A percentile compares a stretch with the other conserved stretches of the same genome.
phyloP scores from a whole-genome alignment of 2,797 vertebrate genomes.

The Anguilla marmorata region DNA sequence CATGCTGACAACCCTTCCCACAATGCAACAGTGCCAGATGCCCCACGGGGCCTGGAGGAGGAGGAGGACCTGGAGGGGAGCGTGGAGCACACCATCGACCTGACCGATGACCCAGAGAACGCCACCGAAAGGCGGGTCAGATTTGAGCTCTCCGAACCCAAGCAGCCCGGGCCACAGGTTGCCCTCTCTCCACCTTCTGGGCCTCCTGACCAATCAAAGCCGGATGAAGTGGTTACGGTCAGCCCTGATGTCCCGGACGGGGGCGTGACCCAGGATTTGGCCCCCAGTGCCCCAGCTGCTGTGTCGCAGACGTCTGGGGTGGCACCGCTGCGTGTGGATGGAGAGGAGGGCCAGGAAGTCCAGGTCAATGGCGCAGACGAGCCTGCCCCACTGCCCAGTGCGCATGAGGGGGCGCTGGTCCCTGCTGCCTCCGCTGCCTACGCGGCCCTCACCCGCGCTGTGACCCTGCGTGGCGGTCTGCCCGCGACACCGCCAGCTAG shows the following conservation, averaged over 20 bases:
- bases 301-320: neutral
- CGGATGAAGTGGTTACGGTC: neutral
- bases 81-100: neutral
- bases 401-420: neutral
- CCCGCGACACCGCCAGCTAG: neutral
- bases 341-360: neutral
- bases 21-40: neutral
- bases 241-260: neutral
- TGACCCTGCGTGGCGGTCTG: neutral
- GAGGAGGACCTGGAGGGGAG: constrained; percentile 33
- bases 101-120: neutral
- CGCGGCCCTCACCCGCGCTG: neutral
- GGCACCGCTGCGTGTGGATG: neutral
- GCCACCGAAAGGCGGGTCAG: neutral
- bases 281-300: neutral
- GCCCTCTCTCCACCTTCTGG: neutral
- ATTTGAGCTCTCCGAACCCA: neutral
- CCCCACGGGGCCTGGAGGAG: constrained; percentile 17
- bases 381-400: neutral
- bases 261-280: neutral
- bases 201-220: constrained; percentile 20
- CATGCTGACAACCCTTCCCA: constrained; percentile 14
- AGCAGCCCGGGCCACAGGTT: neutral
- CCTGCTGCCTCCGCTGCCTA: neutral
- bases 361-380: neutral